Evolutionary conservation across 2,888 invertebrate genomes (phyloP).

Genomic region (Xestia xanthographa): DNA sequence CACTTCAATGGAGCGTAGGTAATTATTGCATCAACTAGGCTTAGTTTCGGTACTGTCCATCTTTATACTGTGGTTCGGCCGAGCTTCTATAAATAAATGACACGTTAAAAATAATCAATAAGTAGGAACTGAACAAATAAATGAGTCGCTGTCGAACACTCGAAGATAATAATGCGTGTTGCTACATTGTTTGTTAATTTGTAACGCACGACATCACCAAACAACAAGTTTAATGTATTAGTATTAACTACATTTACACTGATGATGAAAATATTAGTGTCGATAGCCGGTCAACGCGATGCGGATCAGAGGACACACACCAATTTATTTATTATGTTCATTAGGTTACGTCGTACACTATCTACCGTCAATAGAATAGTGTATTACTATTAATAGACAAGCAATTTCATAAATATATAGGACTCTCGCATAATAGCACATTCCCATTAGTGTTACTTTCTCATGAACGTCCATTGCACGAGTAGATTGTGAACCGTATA

Average conservation of each 20-base stretch:
- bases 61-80: no score
- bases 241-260: no score
- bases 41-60: no score
- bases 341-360: not conserved
- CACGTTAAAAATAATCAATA: not conserved
- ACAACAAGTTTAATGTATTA: constrained; percentile 22
- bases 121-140: not conserved
- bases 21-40: no score
- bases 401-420: constrained; percentile 4
- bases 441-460: not conserved
- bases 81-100: not conserved
- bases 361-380: constrained; percentile 16
- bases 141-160: not conserved
- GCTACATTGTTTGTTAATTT: constrained; percentile 27
- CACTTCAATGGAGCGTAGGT: no score
- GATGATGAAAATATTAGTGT: constrained; percentile 20
- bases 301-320: constrained; percentile 11
- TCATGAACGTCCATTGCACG: not conserved
- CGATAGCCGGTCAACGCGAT: constrained; percentile 21
- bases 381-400: not conserved
- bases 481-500: not conserved
- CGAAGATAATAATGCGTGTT: constrained; percentile 1
- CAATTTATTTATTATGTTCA: not conserved
- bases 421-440: not conserved
- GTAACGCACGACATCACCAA: constrained; percentile 9